Conservation (phyloP, 2,888 invertebrate genomes). For the Acholoe squamosa region DNA sequence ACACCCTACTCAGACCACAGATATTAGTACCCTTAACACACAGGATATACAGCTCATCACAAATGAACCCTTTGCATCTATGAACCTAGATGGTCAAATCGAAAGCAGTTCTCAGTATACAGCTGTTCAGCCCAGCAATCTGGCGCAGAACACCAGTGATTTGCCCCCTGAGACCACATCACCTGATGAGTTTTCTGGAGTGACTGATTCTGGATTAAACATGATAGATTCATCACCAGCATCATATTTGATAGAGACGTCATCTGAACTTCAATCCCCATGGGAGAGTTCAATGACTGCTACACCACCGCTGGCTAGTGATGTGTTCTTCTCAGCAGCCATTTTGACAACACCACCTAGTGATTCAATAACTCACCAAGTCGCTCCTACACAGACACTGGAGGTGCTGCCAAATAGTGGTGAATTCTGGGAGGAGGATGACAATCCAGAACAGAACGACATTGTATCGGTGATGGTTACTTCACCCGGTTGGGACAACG, state of each 20-base stretch:
- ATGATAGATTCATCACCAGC: not conserved
- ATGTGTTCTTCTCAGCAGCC: not conserved
- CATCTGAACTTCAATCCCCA: not conserved
- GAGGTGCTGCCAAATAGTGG: constrained; percentile 36
- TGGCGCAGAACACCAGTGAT: not conserved
- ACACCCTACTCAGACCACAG: not conserved
- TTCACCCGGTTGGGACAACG: not conserved
- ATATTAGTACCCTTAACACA: not conserved
- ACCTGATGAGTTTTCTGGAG: not conserved
- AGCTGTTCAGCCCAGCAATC: not conserved
- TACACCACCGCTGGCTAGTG: not conserved
- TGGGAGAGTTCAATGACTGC: not conserved
- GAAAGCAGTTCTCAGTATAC: not conserved
- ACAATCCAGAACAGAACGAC: not conserved
- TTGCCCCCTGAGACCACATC: not conserved
- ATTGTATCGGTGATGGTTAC: not conserved
- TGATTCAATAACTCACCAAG: not conserved
- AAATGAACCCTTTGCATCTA: not conserved
- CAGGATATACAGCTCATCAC: not conserved
- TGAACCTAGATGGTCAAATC: not conserved
- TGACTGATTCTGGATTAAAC: not conserved
- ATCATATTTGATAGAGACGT: not conserved
- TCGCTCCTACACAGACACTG: constrained; percentile 18
- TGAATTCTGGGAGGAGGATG: not conserved
- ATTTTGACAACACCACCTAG: not conserved